Conservation (phyloP, 2,888 invertebrate genomes). For the Corythucha ciliata region DNA sequence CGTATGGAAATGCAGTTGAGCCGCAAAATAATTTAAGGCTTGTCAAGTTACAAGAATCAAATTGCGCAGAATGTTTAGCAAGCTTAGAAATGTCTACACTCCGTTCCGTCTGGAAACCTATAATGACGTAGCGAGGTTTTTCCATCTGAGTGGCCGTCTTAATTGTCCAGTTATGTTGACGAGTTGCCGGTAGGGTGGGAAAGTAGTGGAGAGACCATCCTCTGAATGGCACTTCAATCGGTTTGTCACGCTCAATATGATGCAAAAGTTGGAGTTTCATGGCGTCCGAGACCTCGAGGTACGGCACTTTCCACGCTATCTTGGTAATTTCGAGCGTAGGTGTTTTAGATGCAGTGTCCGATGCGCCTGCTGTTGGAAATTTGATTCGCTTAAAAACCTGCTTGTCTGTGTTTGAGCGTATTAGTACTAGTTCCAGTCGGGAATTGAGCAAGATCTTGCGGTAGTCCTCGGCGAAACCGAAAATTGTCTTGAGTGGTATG, state of each 20-base stretch:
- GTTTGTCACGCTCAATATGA: not conserved
- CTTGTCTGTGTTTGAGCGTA: no score
- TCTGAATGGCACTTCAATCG: not conserved
- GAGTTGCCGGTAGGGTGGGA: not conserved
- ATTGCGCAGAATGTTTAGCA: not conserved
- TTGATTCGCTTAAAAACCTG: no score
- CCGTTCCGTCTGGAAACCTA: slow-evolving; percentile 16
- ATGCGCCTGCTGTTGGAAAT: no score
- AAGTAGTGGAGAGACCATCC: not conserved
- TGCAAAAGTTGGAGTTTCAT: not conserved
- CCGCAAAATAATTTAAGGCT: slow-evolving; percentile 20
- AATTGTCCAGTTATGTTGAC: not conserved
- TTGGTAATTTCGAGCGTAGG: not conserved
- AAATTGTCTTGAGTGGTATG: not conserved
- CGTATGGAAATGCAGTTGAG: slow-evolving; percentile 14
- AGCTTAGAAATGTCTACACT: slow-evolving; percentile 2
- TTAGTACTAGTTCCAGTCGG: not conserved
- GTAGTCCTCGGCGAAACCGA: not conserved
- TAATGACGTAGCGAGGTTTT: slow-evolving; percentile 20
- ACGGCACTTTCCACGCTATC: slow-evolving; percentile 1
- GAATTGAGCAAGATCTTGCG: not conserved
- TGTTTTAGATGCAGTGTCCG: not conserved
- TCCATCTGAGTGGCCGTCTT: slow-evolving; percentile 5
- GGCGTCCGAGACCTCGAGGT: not conserved
- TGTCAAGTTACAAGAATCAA: slow-evolving; percentile 12